phyloP scores from a whole-genome alignment of 2,888 invertebrate genomes.

The Tachina grossa region DNA sequence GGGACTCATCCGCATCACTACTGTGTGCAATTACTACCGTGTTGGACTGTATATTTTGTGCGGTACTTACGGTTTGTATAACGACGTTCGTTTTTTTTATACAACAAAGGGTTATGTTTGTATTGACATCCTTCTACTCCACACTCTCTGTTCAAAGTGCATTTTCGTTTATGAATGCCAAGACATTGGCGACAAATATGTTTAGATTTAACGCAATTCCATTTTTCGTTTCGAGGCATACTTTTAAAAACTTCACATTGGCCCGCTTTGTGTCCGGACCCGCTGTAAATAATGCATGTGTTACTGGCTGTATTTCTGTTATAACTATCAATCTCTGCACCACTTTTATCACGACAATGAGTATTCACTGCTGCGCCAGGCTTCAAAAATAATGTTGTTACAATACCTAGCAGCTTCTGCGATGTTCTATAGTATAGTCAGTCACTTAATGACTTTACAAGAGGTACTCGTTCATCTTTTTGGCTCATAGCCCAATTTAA shows the following conservation, averaged over 20 bases:
- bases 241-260: conserved; percentile 45
- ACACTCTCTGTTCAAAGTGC: conserved; percentile 39
- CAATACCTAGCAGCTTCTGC: conserved; percentile 44
- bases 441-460: conserved; percentile 27
- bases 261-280: conserved; percentile 5
- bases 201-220: conserved; percentile 36
- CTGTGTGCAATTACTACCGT: conserved; percentile 28
- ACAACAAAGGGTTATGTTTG: neutral
- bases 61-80: neutral
- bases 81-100: neutral
- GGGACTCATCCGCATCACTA: conserved; percentile 8
- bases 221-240: conserved; percentile 29
- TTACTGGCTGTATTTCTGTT: conserved; percentile 20
- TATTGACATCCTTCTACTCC: conserved; percentile 15
- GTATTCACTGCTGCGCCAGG: conserved; percentile 5
- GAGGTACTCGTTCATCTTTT: conserved; percentile 26
- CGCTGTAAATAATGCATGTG: conserved; percentile 13
- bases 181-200: conserved; percentile 17
- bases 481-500: conserved; percentile 48
- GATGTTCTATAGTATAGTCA: conserved; percentile 43
- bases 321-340: neutral
- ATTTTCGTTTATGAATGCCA: too few species aligned
- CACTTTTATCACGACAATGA: neutral
- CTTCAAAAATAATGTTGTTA: conserved; percentile 9
- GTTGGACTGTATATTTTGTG: neutral